Evolutionary conservation across 64 coral and sea anemone genomes (phyloP), one percentile per base, ranked within the genome.

Genomic region (Montipora sp.): DNA sequence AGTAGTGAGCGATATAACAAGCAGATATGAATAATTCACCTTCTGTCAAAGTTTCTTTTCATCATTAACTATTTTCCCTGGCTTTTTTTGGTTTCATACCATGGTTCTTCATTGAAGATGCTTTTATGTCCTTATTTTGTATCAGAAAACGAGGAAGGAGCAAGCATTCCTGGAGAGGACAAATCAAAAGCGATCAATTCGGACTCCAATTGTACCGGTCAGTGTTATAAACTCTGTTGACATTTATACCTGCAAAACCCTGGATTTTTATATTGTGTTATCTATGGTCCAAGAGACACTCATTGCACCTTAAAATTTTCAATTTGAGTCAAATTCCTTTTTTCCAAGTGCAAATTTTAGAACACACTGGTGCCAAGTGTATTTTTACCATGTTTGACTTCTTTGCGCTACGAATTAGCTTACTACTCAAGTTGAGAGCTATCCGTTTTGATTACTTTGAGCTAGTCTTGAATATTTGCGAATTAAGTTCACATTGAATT

Each of bases 1-100:
- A 85, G 82, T 83, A 83, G 80, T 85, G 7, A 11, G 36, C 36
- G 82, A 71, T 71, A 20, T 85, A 45, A 85, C 82, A 49, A n/a
- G 18, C 63, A 23, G 36, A 50, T 16, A 71, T 85, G 7, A 85
- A 85, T 85, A 85, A 85, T 85, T 85, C 44, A 85, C 5, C 82
- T 21, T 72, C 7, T 57, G 53, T 6, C 4, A 18, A 8, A 18
- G 18, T 71, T 71, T 71, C 18, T 20, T 8, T 20, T 11, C 60
- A 63, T 19, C 11, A 0, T 63, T 63, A 63, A 63, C 9, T 16
- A 3, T 63, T 63, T 12, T 63, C 15, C 14, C 60, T 3, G 14
- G 8, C 1, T 11, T 57, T 8, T 57, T 57, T 57, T 63, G 1
- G 9, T 16, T 63, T 63, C 11, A 63, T 16, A 12, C 0, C 15